Conservation (phyloP, 2,888 invertebrate species). For the Nematopogon swammerdamellus region DNA sequence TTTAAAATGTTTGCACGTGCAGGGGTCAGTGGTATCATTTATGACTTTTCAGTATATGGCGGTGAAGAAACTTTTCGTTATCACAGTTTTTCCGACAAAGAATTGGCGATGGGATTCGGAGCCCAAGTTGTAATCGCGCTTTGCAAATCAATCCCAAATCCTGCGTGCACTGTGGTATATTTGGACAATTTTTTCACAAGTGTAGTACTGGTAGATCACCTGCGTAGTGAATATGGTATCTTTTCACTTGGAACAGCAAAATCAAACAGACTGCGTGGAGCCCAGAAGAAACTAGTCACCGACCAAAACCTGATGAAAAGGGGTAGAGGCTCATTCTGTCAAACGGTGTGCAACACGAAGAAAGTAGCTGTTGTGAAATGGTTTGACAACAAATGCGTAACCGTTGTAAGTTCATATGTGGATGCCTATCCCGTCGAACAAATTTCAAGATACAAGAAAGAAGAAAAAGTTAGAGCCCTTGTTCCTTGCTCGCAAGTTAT, state of each 20-base stretch:
- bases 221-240: conserved; percentile 11
- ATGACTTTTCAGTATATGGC: conserved; percentile 21
- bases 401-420: conserved; percentile 9
- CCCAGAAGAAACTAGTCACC: background rate
- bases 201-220: conserved; percentile 7
- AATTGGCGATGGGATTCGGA: conserved; percentile 16
- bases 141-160: conserved; percentile 12
- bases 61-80: conserved; percentile 18
- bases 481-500: conserved; percentile 9
- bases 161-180: conserved; percentile 6
- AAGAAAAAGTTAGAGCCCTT: conserved; percentile 5
- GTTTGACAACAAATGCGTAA: conserved; percentile 10
- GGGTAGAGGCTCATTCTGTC: conserved; percentile 8
- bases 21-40: too few relatives aligned
- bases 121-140: conserved; percentile 17
- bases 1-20: too few relatives aligned
- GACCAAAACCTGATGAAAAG: conserved; percentile 6
- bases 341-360: conserved; percentile 5
- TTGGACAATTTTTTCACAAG: conserved; percentile 12
- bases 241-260: conserved; percentile 9
- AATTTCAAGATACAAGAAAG: conserved; percentile 1
- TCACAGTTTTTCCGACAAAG: conserved; percentile 14
- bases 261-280: conserved; percentile 6
- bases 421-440: conserved; percentile 2
- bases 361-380: conserved; percentile 7